These are phyloP conservation scores for Sussaba pulchella DNA, from an alignment of 2,888 invertebrate genomes.

Conservation along the genomic window DNA sequence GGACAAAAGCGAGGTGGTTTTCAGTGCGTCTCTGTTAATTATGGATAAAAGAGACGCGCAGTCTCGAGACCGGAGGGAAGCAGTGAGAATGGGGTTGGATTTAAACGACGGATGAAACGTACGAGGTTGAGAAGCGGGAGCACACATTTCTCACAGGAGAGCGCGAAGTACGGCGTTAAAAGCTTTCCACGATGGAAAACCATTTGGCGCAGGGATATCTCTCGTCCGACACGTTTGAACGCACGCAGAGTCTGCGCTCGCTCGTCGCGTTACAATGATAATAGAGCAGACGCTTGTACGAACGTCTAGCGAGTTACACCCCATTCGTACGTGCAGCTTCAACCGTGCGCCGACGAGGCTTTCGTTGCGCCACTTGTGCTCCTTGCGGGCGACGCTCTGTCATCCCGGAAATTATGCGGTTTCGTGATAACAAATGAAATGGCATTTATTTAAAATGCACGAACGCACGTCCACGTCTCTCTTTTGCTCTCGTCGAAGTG, in stretches of 20 bases:
- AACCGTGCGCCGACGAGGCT: constrained; percentile 7
- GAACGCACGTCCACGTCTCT: constrained; percentile 13
- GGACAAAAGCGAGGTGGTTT: constrained; percentile 19
- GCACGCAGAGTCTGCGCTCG: constrained; percentile 1
- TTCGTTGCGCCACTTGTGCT: constrained; percentile 29
- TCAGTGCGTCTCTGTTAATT: constrained; percentile 26
- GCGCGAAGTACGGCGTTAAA: constrained; percentile 29
- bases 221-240: constrained; percentile 3
- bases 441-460: constrained; percentile 42
- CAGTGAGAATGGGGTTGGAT: constrained; percentile 4
- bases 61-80: constrained; percentile 23
- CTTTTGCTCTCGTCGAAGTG: background rate
- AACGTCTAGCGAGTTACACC: background rate
- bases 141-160: constrained; percentile 14
- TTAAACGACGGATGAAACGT: constrained; percentile 27
- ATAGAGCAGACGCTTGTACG: constrained; percentile 12
- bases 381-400: constrained; percentile 24
- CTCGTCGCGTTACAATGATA: background rate
- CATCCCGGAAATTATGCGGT: constrained; percentile 67
- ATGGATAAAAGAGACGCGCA: background rate
- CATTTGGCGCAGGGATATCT: constrained; percentile 15
- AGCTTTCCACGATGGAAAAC: constrained; percentile 40
- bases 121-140: constrained; percentile 24
- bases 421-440: constrained; percentile 66
- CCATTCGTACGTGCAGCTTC: background rate